Base-by-base conservation (phyloP, 2,113 vertebrate genomes). In the Pelecanus crispus region DNA sequence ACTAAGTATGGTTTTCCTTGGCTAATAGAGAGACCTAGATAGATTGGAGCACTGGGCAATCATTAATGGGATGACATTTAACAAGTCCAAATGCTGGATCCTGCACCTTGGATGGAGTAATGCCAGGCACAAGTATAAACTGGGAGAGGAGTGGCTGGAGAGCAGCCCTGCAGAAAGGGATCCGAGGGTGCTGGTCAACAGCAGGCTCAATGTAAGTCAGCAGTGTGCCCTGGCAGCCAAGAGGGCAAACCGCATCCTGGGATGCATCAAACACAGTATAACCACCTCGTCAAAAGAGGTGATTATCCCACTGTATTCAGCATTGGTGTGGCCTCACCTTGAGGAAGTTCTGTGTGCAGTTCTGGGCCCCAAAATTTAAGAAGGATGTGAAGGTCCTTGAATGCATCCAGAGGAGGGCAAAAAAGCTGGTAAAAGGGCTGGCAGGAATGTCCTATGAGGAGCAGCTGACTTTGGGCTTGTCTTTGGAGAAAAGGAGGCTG, bases 261-360 rank as follows among this genome's bases (percentile, higher is more conserved):
- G 16, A 14, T 8, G 17, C 52, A 13, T 2, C n/a, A 18, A 40
- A 42, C 3, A 8, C 52, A 32, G 17, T 18, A 18, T 10, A 29
- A 59, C 44, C 25, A 50, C 17, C 10, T 0, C 0, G 40, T 24
- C 32, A 16, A 18, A 44, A 17, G 28, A 56, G 45, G 17, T 4
- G 21, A 18, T 6, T 28, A 28, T 16, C 17, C 44, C 2, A 0
- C 45, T 2, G 20, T 21, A 9, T 20, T 58, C 45, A 29, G 36
- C 2, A 1, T 24, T n/a, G 19, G 19, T 25, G 40, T 0, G 3
- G 40, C 16, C 45, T 71, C 24, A 40, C 8, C 21, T 36, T 26
- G 36, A 10, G 8, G 17, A 7, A 10, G 8, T 22, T 5, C 26
- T 13, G 9, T 18, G 28, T 14, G 40, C 29, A 24, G 61, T 58